phyloP scores from a whole-genome alignment of 2,113 vertebrate species.

The Sylvia atricapilla region DNA sequence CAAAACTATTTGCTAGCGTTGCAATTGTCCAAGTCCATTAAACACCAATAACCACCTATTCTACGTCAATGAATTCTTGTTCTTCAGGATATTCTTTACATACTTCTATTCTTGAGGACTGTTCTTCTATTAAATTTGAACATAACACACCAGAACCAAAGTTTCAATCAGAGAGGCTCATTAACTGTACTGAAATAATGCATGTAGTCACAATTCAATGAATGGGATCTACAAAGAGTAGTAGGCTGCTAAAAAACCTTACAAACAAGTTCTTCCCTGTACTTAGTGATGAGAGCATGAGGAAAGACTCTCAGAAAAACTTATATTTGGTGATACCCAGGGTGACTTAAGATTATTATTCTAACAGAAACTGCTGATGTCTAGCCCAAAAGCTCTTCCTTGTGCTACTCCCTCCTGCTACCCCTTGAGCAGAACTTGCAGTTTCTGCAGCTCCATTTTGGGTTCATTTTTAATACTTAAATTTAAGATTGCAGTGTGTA shows the following conservation, averaged over 20 bases:
- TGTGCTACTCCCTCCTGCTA: neutral
- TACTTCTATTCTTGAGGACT: neutral
- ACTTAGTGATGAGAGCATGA: neutral
- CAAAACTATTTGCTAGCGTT: neutral
- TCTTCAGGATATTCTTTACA: neutral
- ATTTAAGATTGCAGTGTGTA: neutral
- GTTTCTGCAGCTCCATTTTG: neutral
- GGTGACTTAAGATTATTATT: neutral
- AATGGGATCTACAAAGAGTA: neutral
- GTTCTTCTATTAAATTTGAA: neutral
- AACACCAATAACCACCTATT: neutral
- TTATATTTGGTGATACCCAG: neutral
- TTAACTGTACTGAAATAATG: neutral
- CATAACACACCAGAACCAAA: neutral
- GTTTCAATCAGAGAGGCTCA: neutral
- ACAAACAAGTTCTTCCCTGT: neutral
- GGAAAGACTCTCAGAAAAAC: neutral
- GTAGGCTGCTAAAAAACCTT: neutral
- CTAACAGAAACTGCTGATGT: neutral
- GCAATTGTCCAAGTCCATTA: neutral
- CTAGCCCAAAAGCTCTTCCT: neutral
- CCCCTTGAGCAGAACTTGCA: neutral
- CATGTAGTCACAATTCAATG: neutral
- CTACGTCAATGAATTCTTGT: neutral
- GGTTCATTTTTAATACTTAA: neutral